A percentile compares a stretch with the other conserved stretches of the same genome.
These are phyloP conservation scores for Protonibea diacanthus DNA, from an alignment of 2,797 vertebrate species.

Conservation along the genomic window DNA sequence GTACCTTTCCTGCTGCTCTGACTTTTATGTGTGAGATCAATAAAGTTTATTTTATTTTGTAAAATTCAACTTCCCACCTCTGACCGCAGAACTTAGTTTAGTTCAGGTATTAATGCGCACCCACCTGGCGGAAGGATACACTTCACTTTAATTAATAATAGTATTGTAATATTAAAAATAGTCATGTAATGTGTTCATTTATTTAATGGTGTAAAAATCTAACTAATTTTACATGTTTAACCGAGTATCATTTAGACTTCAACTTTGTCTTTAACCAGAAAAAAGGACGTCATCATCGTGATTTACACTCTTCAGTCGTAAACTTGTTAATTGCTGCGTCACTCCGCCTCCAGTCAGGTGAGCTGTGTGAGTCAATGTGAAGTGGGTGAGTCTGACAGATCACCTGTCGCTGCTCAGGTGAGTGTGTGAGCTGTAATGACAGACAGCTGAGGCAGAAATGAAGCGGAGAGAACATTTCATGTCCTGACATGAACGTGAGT, in stretches of 20 bases:
- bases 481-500: slow-evolving; percentile 38
- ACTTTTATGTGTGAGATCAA: too few relatives aligned
- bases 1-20: too few relatives aligned
- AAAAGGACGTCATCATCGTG: not conserved
- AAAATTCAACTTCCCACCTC: not conserved
- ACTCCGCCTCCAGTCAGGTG: too few relatives aligned
- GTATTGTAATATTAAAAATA: not conserved
- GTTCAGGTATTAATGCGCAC: not conserved
- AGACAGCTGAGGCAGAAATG: not conserved
- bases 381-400: not conserved
- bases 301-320: not conserved
- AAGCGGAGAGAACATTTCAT: not conserved
- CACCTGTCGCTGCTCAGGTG: slow-evolving; percentile 31
- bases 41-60: not conserved
- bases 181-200: not conserved
- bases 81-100: not conserved
- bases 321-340: too few relatives aligned
- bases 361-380: not conserved
- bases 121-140: slow-evolving; percentile 1
- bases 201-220: not conserved
- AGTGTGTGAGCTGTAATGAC: not conserved
- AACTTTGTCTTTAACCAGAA: not conserved
- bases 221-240: not conserved
- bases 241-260: not conserved
- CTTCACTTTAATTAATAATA: not conserved